Base-by-base conservation (phyloP, 2,113 vertebrate species). In the Sinocyclocheilus anophthalmus region DNA sequence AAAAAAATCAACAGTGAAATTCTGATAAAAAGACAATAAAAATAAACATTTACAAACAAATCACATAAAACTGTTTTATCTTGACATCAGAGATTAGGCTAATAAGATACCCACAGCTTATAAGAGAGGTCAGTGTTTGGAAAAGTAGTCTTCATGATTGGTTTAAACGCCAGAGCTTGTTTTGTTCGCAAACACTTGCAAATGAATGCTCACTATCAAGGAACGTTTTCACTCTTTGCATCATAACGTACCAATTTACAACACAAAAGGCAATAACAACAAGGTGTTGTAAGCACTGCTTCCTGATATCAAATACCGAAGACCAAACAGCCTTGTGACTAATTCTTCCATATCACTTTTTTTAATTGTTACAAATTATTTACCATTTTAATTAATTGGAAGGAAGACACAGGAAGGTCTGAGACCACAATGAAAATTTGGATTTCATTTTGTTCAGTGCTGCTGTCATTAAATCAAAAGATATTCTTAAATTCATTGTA, bases 151-250 rank as follows among this genome's bases (percentile, higher is more conserved):
- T 26, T 67, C 12, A 6, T 67, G n/a, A 7, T 39, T 26, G n/a
- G 16, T 63, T 63, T 9, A 63, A 81, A 81, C 16, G 2, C 33
- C 33, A 11, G 8, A 14, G 53, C 24, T 48, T 13, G 39, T 24
- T 75, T 75, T 59, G 30, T 59, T 22, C 30, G 22, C 30, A 30
- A 22, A 59, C 55, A 79, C 22, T 79, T 79, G 76, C 76, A 79
- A 33, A 57, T 37, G 20, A 79, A 39, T 80, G 3, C 18, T 39
- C 10, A 42, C 18, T 3, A n/a, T 2, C 22, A 39, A 81, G 11
- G 37, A 16, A 30, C 6, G 1, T 53, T 48, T 57, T 79, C 12
- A 24, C 12, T 14, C 2, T 37, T 57, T 33, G 26, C 53, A 78
- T 20, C 30, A 78, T 59, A 57, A 78, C 11, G 1, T 5, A n/a